Evolutionary conservation across 2,888 invertebrate genomes (phyloP), one percentile per base, ranked within the genome.

Genomic region (Amphipyra tragopoginis): DNA sequence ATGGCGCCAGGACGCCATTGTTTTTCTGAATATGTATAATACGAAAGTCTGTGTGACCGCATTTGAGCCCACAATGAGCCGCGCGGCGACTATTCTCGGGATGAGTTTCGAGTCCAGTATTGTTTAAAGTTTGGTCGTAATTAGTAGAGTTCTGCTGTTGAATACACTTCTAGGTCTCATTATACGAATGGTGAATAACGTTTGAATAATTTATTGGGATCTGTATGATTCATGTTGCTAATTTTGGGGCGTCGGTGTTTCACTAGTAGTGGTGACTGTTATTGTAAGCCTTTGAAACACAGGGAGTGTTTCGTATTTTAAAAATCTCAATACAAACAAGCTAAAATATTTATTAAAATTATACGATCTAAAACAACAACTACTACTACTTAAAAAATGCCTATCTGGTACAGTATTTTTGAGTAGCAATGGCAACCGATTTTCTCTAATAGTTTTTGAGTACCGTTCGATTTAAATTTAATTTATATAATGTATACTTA

Each of bases 81-180:
- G 84, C 86, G 84, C 86, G 86, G 88, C 86, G 90, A 90, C 91
- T 90, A 89, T 91, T 89, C 92, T 88, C 87, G 88, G 91, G 91
- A 92, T 92, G 93, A 93, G 93, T 93, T 93, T 92, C 86, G 88
- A 88, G 93, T 93, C 93, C 93, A 93, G 93, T 93, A 94, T 94
- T 94, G 93, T 94, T 94, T 91, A 93, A 93, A 94, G 93, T 93
- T 94, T 91, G 93, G 21, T 92, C 90, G 92, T 94, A 94, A 94
- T 94, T 94, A 94, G 93, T 92, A 89, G 88, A 92, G 92, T 92
- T 93, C 87, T 86, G 82, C 85, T 53, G 84, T 83, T 93, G 92
- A 93, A 93, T 93, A 86, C 90, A 91, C 89, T 90, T 86, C 89
- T 90, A 87, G 90, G 87, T 89, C 88, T 89, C 88, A 92, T 93